phyloP scores from a whole-genome alignment of 2,888 invertebrate genomes.

The Beris chalybata region DNA sequence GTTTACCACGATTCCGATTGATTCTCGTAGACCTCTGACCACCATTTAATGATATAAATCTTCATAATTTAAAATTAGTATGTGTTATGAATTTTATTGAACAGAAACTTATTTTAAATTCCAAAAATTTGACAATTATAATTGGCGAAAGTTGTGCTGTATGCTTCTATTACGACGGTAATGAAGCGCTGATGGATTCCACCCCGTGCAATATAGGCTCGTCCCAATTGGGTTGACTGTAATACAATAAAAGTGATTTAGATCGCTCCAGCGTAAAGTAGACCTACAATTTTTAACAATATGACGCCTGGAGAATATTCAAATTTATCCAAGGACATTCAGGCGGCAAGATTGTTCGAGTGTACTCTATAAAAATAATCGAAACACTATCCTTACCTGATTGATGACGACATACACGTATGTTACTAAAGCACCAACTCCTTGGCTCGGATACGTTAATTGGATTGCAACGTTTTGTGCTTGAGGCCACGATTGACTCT shows the following conservation, averaged over 20 bases:
- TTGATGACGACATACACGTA: slow-evolving; percentile 35
- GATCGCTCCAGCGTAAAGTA: not conserved
- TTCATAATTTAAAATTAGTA: too few species aligned
- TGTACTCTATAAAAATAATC: not conserved
- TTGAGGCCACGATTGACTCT: slow-evolving; percentile 35
- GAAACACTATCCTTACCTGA: slow-evolving; percentile 33
- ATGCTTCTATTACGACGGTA: slow-evolving; percentile 37
- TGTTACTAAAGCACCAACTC: slow-evolving; percentile 35
- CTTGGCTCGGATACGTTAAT: slow-evolving; percentile 37
- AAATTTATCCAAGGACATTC: not conserved
- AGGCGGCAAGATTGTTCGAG: not conserved
- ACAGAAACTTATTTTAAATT: slow-evolving; percentile 14
- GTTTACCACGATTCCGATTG: too few species aligned
- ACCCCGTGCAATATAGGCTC: slow-evolving; percentile 37
- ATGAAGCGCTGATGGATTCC: slow-evolving; percentile 38
- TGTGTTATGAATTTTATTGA: too few species aligned
- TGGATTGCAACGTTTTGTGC: slow-evolving; percentile 39
- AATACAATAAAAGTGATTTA: slow-evolving; percentile 5
- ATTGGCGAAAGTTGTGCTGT: slow-evolving; percentile 34
- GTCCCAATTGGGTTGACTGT: slow-evolving; percentile 36
- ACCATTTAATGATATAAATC: too few species aligned
- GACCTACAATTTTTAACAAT: not conserved
- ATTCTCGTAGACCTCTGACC: too few species aligned
- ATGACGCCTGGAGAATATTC: not conserved
- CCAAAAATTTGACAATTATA: slow-evolving; percentile 36